phyloP scores from a whole-genome alignment of 2,113 vertebrate species.

The Phalacrocorax brasilianus region DNA sequence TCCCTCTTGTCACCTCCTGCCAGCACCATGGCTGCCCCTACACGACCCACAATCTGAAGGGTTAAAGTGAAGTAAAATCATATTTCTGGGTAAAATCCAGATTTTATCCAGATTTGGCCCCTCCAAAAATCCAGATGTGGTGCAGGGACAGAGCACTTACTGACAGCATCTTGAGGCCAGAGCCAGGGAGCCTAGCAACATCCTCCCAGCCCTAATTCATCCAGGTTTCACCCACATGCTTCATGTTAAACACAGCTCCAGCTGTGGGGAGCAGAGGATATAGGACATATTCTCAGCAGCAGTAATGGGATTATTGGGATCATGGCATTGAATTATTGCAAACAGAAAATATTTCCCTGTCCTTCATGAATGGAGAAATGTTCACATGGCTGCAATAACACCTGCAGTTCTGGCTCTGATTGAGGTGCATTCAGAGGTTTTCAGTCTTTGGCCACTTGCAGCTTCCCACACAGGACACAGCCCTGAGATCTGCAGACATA shows the following conservation, averaged over 20 bases:
- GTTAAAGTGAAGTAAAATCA: not conserved
- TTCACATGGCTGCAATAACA: accelerated
- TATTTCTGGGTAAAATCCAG: not conserved
- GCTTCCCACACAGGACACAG: not conserved
- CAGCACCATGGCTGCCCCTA: not conserved
- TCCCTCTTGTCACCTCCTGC: not conserved
- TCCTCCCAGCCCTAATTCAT: not conserved
- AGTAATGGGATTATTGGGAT: not conserved
- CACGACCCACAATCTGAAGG: not conserved
- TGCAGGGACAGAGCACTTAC: not conserved
- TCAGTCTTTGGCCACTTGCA: not conserved
- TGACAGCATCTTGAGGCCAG: not conserved
- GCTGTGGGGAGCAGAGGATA: not conserved
- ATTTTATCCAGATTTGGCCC: too few species aligned
- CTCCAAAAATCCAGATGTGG: not conserved
- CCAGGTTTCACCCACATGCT: not conserved
- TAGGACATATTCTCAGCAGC: not conserved
- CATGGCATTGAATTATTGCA: not conserved
- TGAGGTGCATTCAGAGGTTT: not conserved
- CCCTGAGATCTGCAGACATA: not conserved
- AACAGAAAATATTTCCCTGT: not conserved
- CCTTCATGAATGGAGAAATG: not conserved
- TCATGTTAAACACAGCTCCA: not conserved
- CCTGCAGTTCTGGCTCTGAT: not conserved
- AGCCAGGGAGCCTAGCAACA: not conserved